These are phyloP conservation scores for Gryllus longicercus DNA, from an alignment of 2,888 invertebrate species.

Conservation along the genomic window DNA sequence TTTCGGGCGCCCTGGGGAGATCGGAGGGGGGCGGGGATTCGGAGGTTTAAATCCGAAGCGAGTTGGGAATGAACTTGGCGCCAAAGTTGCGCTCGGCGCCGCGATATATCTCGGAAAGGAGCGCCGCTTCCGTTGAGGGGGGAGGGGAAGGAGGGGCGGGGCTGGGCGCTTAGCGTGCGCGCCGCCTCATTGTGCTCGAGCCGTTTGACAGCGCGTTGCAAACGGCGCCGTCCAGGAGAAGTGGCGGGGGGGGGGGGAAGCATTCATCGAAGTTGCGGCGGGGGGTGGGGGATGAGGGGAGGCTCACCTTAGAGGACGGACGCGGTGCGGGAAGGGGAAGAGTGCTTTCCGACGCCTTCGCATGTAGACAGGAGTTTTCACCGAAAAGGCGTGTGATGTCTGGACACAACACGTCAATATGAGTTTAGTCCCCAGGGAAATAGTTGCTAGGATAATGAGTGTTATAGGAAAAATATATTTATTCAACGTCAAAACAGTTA, in stretches of 20 bases:
- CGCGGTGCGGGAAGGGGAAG: too few species aligned
- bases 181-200: background rate
- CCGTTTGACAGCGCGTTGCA: background rate
- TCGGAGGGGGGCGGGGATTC: background rate
- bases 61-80: background rate
- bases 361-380: too few species aligned
- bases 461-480: too few species aligned
- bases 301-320: too few species aligned
- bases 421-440: too few species aligned
- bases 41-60: background rate
- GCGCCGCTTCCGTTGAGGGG: background rate
- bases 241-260: background rate
- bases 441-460: too few species aligned
- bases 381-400: too few species aligned
- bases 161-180: background rate
- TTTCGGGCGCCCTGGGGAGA: background rate
- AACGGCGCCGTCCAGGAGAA: background rate
- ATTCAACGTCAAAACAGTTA: too few species aligned
- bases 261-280: background rate
- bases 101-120: background rate
- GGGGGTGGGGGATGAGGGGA: too few species aligned
- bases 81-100: background rate
- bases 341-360: too few species aligned
- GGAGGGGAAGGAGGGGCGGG: background rate
- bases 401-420: too few species aligned